phyloP scores from a whole-genome alignment of 2,113 vertebrate species.

The Neogobius melanostomus region DNA sequence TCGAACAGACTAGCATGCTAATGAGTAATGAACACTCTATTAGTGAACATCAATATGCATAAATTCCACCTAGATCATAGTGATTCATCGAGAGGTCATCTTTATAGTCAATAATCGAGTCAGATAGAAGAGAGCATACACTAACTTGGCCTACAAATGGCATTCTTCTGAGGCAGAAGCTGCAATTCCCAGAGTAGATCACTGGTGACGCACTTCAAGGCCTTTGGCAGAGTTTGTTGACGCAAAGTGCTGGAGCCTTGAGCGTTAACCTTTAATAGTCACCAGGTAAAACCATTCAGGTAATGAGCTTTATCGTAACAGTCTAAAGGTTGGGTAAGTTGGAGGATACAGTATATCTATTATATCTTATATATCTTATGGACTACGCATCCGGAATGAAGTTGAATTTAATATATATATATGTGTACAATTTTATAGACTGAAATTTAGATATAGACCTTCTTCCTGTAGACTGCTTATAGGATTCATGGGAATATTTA shows the following conservation, averaged over 20 bases:
- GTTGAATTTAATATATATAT: too few relatives aligned
- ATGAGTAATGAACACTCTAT: slow-evolving; percentile 41
- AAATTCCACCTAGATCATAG: slow-evolving; percentile 29
- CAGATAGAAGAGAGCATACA: background rate
- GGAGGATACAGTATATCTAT: too few relatives aligned
- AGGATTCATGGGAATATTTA: too few relatives aligned
- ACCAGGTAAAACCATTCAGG: too few relatives aligned
- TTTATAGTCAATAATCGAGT: slow-evolving; percentile 5
- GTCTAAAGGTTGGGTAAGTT: background rate
- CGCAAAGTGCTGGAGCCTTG: background rate
- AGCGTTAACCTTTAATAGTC: background rate
- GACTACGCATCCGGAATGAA: too few relatives aligned
- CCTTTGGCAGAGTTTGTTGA: slow-evolving; percentile 4
- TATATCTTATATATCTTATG: too few relatives aligned
- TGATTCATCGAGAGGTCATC: slow-evolving; percentile 6
- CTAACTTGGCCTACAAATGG: background rate
- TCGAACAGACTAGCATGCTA: slow-evolving; percentile 38
- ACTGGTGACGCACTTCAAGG: background rate
- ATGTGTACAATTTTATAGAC: too few relatives aligned
- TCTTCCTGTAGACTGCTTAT: too few relatives aligned
- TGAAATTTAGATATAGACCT: too few relatives aligned
- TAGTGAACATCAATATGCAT: slow-evolving; percentile 41
- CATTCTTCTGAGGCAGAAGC: background rate
- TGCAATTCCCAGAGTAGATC: background rate
- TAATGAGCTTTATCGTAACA: background rate